Conservation (phyloP, 92 coral and sea anemone genomes). For the Chrysogorgia sp. region DNA sequence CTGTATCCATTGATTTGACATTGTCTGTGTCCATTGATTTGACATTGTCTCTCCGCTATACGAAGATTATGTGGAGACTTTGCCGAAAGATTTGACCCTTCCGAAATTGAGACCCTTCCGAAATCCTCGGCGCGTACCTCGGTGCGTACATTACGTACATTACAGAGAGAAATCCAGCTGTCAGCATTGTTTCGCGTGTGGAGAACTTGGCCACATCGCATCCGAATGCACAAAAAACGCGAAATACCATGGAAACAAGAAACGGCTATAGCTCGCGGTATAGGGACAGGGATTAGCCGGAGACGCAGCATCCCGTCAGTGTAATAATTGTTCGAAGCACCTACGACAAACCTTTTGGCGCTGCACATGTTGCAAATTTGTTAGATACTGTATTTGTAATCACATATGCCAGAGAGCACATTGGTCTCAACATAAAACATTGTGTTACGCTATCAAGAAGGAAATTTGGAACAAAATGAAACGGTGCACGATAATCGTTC, state of each 20-base stretch:
- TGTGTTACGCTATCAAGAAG: constrained; percentile 31
- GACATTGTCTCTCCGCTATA: no score
- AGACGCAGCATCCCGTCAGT: constrained; percentile 54
- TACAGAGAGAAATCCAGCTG: no score
- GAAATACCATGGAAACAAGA: constrained; percentile 58
- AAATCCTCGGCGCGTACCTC: no score
- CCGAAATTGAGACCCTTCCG: no score
- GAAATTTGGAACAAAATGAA: constrained; percentile 29
- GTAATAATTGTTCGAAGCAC: constrained; percentile 47
- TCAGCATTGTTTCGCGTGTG: constrained; percentile 63
- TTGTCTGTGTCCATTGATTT: no score
- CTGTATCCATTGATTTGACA: no score
- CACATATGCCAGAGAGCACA: constrained; percentile 38
- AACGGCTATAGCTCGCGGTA: constrained; percentile 50
- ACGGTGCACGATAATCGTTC: not conserved
- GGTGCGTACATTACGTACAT: no score
- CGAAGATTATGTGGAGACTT: no score
- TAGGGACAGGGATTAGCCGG: constrained; percentile 70
- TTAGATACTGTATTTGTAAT: constrained; percentile 42
- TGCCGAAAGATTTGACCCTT: no score
- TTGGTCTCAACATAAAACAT: constrained; percentile 49
- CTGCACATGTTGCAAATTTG: constrained; percentile 41
- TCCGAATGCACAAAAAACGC: constrained; percentile 50
- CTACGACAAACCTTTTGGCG: constrained; percentile 42
- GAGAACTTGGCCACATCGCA: constrained; percentile 55